Conservation (phyloP, 2,113 vertebrate species). For the Microcebus lehilahytsara region DNA sequence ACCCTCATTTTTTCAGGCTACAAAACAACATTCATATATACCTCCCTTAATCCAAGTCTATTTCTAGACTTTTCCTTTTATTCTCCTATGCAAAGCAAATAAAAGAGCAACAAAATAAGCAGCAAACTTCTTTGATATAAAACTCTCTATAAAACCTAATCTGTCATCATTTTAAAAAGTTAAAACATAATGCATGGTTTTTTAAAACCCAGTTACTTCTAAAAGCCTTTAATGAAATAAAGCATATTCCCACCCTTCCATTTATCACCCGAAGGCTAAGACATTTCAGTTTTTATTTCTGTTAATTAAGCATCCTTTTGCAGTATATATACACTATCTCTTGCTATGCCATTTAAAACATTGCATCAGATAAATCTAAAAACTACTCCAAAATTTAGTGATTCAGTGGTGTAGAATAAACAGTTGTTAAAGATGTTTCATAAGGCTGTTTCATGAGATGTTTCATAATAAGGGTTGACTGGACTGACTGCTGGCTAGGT, state of each 20-base stretch:
- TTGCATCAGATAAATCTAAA: not conserved
- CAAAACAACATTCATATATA: not conserved
- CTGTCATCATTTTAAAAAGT: not conserved
- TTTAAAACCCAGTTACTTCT: not conserved
- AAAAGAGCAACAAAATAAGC: not conserved
- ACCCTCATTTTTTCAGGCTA: not conserved
- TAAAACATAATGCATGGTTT: not conserved
- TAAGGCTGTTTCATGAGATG: not conserved
- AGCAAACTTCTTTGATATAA: not conserved
- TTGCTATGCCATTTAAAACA: not conserved
- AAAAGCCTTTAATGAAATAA: not conserved
- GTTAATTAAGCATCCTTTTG: not conserved
- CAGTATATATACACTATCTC: not conserved
- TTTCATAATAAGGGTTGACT: not conserved
- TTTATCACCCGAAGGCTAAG: not conserved
- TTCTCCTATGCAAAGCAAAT: not conserved
- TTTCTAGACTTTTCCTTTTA: not conserved
- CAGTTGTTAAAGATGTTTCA: not conserved
- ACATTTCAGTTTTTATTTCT: not conserved
- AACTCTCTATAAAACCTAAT: not conserved
- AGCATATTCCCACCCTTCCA: not conserved
- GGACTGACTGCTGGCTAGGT: too few species aligned
- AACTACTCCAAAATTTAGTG: not conserved
- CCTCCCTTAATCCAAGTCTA: not conserved
- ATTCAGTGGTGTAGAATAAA: not conserved